phyloP scores from a whole-genome alignment of 2,797 vertebrate species.

The Cryptoprocta ferox region DNA sequence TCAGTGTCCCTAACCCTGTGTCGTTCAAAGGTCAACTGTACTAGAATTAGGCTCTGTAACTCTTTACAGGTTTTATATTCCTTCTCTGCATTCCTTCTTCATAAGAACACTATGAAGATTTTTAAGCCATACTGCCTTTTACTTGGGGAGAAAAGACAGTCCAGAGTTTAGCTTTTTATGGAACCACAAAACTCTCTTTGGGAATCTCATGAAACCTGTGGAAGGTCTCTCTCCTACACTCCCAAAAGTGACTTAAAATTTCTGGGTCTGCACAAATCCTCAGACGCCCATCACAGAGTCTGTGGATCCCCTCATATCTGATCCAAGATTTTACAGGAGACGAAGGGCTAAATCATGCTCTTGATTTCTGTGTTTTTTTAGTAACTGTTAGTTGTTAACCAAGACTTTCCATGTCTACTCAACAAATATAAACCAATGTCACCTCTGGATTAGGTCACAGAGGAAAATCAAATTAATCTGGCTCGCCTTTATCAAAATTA shows the following conservation, averaged over 20 bases:
- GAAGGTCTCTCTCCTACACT: background rate
- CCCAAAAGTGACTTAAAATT: background rate
- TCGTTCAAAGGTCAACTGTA: background rate
- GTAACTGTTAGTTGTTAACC: background rate
- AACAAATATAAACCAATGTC: slow-evolving; percentile 1
- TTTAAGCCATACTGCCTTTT: slow-evolving; percentile 19
- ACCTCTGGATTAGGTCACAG: background rate
- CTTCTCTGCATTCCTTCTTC: background rate
- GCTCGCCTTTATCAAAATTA: background rate
- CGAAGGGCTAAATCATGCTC: background rate
- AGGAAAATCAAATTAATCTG: slow-evolving; percentile 23
- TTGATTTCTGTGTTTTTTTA: background rate
- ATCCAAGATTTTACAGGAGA: background rate
- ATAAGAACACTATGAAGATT: background rate
- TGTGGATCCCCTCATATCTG: background rate
- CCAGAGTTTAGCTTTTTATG: background rate
- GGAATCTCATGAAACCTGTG: background rate
- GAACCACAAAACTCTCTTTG: background rate
- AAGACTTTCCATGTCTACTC: background rate
- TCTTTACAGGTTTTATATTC: background rate
- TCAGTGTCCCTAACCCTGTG: background rate
- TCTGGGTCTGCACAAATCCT: background rate
- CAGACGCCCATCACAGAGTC: background rate
- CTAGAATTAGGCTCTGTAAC: background rate
- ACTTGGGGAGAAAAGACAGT: background rate